phyloP scores from a whole-genome alignment of 2,888 invertebrate genomes.

The Campaea margaritaria region DNA sequence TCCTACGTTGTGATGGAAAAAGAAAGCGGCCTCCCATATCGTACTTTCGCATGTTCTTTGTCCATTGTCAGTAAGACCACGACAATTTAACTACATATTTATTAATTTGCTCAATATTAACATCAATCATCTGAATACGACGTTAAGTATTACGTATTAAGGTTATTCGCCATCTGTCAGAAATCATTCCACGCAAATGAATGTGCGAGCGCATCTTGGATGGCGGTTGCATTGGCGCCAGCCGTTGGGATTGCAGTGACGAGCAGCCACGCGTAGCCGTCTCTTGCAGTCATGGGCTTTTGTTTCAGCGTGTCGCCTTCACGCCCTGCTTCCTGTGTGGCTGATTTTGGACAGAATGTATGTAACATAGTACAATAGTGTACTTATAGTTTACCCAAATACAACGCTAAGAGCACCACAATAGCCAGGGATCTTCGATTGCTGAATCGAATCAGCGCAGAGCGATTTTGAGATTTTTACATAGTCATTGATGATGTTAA shows the following conservation, averaged over 20 bases:
- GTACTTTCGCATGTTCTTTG: conserved; percentile 21
- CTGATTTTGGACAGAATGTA: not conserved
- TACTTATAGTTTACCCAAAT: too few relatives aligned
- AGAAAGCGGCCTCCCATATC: conserved; percentile 17
- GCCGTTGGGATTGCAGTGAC: conserved; percentile 30
- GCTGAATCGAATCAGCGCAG: too few relatives aligned
- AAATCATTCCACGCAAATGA: conserved; percentile 28
- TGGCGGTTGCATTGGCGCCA: conserved; percentile 32
- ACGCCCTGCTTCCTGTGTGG: conserved; percentile 46
- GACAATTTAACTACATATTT: conserved; percentile 9
- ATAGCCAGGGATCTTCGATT: too few relatives aligned
- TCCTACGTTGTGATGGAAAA: conserved; percentile 15
- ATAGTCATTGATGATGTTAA: too few relatives aligned
- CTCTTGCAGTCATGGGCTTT: conserved; percentile 53
- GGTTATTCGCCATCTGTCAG: conserved; percentile 32
- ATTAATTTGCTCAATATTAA: conserved; percentile 6
- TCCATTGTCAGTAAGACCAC: conserved; percentile 26
- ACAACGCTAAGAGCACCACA: too few relatives aligned
- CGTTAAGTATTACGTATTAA: conserved; percentile 25
- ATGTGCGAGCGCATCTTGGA: conserved; percentile 20
- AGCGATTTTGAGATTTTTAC: too few relatives aligned
- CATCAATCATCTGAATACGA: conserved; percentile 6
- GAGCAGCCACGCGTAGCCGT: conserved; percentile 46
- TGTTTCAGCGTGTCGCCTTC: conserved; percentile 65
- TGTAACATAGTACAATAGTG: too few relatives aligned